Conservation (phyloP, 1,140 invertebrate genomes). For the Drosophila serrata region DNA sequence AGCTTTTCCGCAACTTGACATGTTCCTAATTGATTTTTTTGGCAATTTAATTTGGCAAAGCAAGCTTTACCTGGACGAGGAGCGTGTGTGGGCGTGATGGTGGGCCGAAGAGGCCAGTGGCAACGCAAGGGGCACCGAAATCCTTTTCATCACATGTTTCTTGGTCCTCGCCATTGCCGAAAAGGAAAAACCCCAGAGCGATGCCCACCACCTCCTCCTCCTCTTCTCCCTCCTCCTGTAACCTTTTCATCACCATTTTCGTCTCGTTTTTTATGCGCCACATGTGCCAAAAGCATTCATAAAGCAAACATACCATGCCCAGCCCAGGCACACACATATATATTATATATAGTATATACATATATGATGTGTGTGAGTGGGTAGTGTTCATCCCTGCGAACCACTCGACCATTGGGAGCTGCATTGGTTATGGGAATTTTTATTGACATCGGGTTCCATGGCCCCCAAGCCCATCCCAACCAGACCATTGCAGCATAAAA, state of each 20-base stretch:
- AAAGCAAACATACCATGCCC: conserved; percentile 64
- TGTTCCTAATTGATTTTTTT: conserved; percentile 84
- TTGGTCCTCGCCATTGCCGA: conserved; percentile 70
- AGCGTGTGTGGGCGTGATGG: conserved; percentile 26
- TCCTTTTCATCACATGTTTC: conserved; percentile 79
- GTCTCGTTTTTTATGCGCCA: conserved; percentile 82
- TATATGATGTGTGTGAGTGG: conserved; percentile 22
- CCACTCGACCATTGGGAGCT: conserved; percentile 59
- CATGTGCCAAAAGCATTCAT: conserved; percentile 81
- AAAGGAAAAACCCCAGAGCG: conserved; percentile 41
- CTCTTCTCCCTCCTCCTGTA: too few species aligned
- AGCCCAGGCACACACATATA: background rate
- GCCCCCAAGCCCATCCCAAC: too few species aligned
- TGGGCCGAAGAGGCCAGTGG: conserved; percentile 39
- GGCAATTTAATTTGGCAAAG: conserved; percentile 83
- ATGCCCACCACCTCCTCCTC: conserved; percentile 9
- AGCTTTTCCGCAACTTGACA: conserved; percentile 82
- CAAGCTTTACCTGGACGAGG: conserved; percentile 46
- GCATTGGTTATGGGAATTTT: conserved; percentile 84
- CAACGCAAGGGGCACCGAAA: conserved; percentile 66
- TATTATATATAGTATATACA: conserved; percentile 16
- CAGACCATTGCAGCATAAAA: conserved; percentile 27
- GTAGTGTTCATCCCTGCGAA: conserved; percentile 37
- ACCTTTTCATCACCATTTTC: conserved; percentile 57
- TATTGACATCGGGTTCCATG: conserved; percentile 76